Evolutionary conservation across 1,140 invertebrate species (phyloP), one percentile per base, ranked within the genome.

Genomic region (Apis cerana): DNA sequence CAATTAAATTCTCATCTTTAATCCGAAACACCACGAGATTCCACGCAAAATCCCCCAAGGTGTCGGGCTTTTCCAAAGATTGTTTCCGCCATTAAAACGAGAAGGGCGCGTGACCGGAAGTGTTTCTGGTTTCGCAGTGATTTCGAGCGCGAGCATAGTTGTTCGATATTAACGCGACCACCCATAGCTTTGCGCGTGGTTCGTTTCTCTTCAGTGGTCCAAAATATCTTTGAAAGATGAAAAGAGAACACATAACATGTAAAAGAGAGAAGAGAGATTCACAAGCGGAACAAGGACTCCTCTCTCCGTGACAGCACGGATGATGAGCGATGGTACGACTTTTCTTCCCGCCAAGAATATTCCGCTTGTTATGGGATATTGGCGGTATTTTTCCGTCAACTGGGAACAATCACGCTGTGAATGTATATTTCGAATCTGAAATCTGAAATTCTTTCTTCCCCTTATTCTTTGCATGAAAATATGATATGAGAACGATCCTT

Each of bases 291-390:
- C 88, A 88, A 88, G 86, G 80, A 80, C 33, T 3, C 2, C 33
- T 33, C 33, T 85, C 77, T 74, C 1, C 19, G 80, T 72, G 82
- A 56, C 68, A 88, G 69, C 48, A 54, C 75, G 79, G n/a, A n/a
- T n/a, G 79, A 88, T 88, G 87, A 88, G 76, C 86, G 86, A 88
- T 88, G 83, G 79, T 77, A 83, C 86, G 86, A 88, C 79, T 88
- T 88, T 78, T 83, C 87, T 83, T 83, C 75, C 86, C 86, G 78
- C 75, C 71, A 56, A 74, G 83, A 82, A 88, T 87, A 87, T 87
- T 87, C 85, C 82, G 68, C 87, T 88, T 82, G 80, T 64, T 27
- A 33, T 70, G 79, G 87, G 76, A 87, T 88, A 88, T 87, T 72
- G 86, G 71, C 69, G 82, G 64, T 88, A 87, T 88, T 88, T 87